Percentiles rank a stretch among this genome's conserved stretches.
Conservation (phyloP, 2,888 invertebrate genomes). For the Itoplectis maculator region DNA sequence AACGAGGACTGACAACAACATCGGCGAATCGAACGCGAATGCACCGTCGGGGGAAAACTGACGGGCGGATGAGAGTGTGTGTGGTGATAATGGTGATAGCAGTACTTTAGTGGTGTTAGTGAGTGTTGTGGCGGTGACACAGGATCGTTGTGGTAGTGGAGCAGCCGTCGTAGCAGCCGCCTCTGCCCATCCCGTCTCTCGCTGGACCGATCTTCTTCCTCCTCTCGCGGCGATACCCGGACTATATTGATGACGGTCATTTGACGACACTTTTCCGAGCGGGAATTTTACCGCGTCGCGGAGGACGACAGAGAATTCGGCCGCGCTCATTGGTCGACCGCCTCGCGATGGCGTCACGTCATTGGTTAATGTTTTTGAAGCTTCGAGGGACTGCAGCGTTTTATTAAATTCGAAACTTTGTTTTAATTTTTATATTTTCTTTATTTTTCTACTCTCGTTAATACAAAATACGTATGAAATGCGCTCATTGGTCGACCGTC, state of each 20-base stretch:
- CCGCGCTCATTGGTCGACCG: not conserved
- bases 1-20: slow-evolving; percentile 61
- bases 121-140: not conserved
- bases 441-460: too few relatives aligned
- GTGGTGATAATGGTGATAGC: not conserved
- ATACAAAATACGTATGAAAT: too few relatives aligned
- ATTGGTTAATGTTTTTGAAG: too few relatives aligned
- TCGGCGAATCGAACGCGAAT: slow-evolving; percentile 58
- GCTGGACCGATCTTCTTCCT: not conserved
- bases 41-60: slow-evolving; percentile 15
- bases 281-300: not conserved
- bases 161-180: slow-evolving; percentile 21
- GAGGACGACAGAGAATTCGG: not conserved
- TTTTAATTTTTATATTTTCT: too few relatives aligned
- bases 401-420: too few relatives aligned
- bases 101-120: too few relatives aligned
- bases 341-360: not conserved
- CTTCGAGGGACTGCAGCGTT: too few relatives aligned
- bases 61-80: not conserved
- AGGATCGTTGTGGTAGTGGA: not conserved
- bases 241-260: not conserved
- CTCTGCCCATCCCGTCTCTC: not conserved
- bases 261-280: not conserved
- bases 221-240: not conserved
- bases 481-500: too few relatives aligned